phyloP scores from a whole-genome alignment of 2,113 vertebrate genomes.

The Brevimyrus niger region DNA sequence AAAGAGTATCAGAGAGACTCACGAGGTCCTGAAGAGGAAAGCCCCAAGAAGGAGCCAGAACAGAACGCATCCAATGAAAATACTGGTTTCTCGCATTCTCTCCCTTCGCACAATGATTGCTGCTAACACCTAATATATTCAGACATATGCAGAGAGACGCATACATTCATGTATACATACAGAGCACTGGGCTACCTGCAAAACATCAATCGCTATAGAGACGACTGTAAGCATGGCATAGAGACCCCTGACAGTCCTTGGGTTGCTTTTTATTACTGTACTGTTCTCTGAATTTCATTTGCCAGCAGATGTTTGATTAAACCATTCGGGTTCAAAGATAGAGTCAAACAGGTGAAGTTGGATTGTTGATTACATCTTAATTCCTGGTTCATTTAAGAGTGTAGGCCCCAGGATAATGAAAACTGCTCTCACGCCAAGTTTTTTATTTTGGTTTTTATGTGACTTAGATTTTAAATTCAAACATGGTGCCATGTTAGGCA shows the following conservation, averaged over 20 bases:
- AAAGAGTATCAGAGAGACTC: constrained; percentile 28
- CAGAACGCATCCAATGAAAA: neutral
- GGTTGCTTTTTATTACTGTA: neutral
- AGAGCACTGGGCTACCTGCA: neutral
- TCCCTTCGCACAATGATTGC: neutral
- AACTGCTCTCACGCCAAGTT: neutral
- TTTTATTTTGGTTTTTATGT: neutral
- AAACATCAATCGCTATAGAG: neutral
- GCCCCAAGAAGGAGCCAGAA: neutral
- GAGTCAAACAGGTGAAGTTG: neutral
- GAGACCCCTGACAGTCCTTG: neutral
- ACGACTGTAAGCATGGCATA: neutral
- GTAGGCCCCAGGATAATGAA: neutral
- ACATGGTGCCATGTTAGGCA: neutral
- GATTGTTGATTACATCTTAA: neutral
- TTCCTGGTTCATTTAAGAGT: neutral
- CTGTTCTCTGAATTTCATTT: neutral
- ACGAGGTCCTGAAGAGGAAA: constrained; percentile 20
- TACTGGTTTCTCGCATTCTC: neutral
- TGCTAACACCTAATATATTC: neutral
- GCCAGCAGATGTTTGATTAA: neutral
- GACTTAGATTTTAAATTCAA: neutral
- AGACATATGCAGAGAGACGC: neutral
- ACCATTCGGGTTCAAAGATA: neutral
- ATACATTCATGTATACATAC: neutral